Base-by-base conservation (phyloP, 2,888 invertebrate genomes). In the Catocala sponsa region DNA sequence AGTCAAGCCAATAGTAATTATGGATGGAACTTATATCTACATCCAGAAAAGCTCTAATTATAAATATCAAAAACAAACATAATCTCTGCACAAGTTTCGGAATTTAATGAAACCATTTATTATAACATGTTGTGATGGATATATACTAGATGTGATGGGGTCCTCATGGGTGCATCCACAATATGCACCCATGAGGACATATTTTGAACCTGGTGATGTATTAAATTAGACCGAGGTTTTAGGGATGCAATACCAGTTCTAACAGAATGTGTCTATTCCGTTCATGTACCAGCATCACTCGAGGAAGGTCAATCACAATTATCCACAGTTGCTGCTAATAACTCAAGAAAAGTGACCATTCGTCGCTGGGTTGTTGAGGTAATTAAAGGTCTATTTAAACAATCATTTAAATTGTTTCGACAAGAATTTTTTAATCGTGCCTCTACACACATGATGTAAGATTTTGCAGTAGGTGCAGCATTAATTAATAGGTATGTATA, bases 391-490 rank as follows among this genome's bases (percentile, higher is more conserved):
- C 12, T 33, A 32, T 11, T 33, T 9, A 10, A 12, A 7, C 41
- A 35, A 12, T 12, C 2, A 5, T 55, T 25, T 43, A 10, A 43
- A 51, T 48, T 44, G 32, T 15, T 35, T 35, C 35, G 35, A 35
- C 35, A 35, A 35, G 35, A 35, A 6, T 35, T 35, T 35, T 35
- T 35, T 35, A 35, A 35, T 35, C 35, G 35, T 1, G 35, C 35
- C 1, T 35, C 1, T 35, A 35, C 35, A 13, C 33, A 49, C 9
- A 49, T 6, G 32, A 33, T 33, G 33, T 4, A 1, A 56, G 6
- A 33, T 62, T 60, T 82, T 35, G 35, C 35, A 35, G 7, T 35
- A 35, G 35, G 35, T 35, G 35, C 1, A 35, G 35, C 35, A 35
- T 35, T 35, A 0, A 35, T 35, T 35, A 35, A 35, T 35, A 35